Evolutionary conservation across 2,797 vertebrate genomes (phyloP), one percentile per base, ranked within the genome.

Genomic region (Aeoliscus strigatus): DNA sequence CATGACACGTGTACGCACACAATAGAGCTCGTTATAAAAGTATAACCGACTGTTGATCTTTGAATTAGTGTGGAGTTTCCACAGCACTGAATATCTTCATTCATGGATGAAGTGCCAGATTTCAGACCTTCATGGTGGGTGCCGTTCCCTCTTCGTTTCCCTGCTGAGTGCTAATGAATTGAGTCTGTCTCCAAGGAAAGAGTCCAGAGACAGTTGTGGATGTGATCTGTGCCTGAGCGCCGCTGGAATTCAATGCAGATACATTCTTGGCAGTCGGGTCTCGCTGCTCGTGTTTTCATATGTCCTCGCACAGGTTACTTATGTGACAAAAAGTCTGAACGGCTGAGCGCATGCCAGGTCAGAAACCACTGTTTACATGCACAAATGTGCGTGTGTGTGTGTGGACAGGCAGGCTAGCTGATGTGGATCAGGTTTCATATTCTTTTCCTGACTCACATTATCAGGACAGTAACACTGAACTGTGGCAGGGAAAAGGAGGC

Each of bases 371-470:
- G 14, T 35, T 62, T 15, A 29, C 48, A 45, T 44, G 27, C 14
- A 48, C 46, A 46, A 11, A 56, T 10, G 44, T 23, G 36, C 23
- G 46, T 30, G 45, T 57, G 67, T 42, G 44, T 60, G 51, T 40
- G 51, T 54, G 9, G 51, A 51, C 39, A 38, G 38, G 34, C 35
- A 38, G 38, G 34, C 35, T 56, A 41, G 57, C 56, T 69, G 52
- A 33, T 56, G 49, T 36, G 31, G 65, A 53, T 87, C 79, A 23
- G 24, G 63, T 87, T 87, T 77, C n/a, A n/a, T 82, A 67, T 49
- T 60, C 38, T 65, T 71, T 73, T 70, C 62, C 71, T 57, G 38
- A 57, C 72, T 61, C 39, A 33, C 60, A 73, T 74, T 46, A 67
- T 63, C 73, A 70, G 58, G 72, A 75, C 63, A 66, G 66, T 61